Percentiles rank a stretch among this genome's conserved stretches.
phyloP scores from a whole-genome alignment of 2,113 vertebrate genomes.

The Coptodon rendalli region DNA sequence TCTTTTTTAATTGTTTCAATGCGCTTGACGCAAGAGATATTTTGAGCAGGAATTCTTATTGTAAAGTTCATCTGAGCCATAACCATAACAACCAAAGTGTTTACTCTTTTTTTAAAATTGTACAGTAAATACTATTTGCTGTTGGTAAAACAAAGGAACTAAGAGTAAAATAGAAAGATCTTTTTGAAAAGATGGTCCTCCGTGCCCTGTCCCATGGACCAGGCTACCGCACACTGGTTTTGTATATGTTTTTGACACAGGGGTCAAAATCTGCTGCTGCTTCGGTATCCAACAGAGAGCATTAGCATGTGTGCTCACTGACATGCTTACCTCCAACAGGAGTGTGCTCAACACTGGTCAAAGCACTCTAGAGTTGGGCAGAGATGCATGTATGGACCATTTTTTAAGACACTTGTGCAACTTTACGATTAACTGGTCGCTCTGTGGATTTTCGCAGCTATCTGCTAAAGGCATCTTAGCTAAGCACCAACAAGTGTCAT shows the following conservation, averaged over 20 bases:
- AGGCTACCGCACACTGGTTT: background rate
- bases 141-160: background rate
- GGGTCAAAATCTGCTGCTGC: constrained; percentile 3
- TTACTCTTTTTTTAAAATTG: background rate
- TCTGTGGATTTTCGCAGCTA: background rate
- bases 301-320: background rate
- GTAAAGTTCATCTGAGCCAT: background rate
- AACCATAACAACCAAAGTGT: background rate
- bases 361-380: background rate
- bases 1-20: background rate
- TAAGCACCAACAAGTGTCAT: background rate
- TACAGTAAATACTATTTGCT: background rate
- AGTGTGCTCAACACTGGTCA: background rate
- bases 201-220: background rate
- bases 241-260: background rate
- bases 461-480: background rate
- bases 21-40: rapidly evolving
- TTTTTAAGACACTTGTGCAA: background rate
- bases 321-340: background rate
- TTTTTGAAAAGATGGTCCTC: background rate
- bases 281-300: background rate
- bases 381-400: background rate
- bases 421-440: background rate
- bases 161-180: background rate
- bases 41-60: background rate